phyloP scores from a whole-genome alignment of 2,113 vertebrate genomes.

The Syrrhaptes paradoxus region DNA sequence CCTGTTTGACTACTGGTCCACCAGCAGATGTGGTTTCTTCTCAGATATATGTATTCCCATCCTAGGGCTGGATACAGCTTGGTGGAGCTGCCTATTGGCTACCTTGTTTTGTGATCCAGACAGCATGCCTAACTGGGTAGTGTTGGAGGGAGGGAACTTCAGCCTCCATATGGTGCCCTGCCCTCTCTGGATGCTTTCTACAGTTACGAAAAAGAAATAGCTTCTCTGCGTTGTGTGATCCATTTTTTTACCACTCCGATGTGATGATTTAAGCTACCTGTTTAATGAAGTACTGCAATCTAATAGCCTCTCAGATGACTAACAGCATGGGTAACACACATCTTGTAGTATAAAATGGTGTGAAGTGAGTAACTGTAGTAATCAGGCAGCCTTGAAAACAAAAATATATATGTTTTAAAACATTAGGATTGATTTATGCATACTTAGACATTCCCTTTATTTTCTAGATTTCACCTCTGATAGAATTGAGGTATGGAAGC shows the following conservation, averaged over 20 bases:
- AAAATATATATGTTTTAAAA: background rate
- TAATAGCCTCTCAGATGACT: background rate
- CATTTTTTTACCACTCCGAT: background rate
- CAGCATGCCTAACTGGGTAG: background rate
- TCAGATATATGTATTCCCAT: background rate
- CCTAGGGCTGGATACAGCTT: background rate
- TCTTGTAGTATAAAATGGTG: background rate
- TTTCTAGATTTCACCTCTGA: background rate
- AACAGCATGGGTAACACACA: background rate
- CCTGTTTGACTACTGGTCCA: background rate
- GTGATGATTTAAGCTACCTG: background rate
- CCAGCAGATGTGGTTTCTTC: background rate
- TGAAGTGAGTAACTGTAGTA: background rate
- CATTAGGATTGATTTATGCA: accelerated
- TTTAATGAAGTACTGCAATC: background rate
- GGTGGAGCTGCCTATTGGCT: background rate
- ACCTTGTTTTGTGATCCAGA: background rate
- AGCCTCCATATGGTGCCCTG: background rate
- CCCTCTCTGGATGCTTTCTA: background rate
- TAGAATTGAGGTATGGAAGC: background rate
- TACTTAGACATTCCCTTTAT: background rate
- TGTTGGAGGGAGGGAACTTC: background rate
- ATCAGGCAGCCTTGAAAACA: background rate
- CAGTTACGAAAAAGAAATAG: background rate
- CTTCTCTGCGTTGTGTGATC: background rate